phyloP scores from a whole-genome alignment of 1,140 invertebrate genomes.

The Pseudomyrmex cubaensis region DNA sequence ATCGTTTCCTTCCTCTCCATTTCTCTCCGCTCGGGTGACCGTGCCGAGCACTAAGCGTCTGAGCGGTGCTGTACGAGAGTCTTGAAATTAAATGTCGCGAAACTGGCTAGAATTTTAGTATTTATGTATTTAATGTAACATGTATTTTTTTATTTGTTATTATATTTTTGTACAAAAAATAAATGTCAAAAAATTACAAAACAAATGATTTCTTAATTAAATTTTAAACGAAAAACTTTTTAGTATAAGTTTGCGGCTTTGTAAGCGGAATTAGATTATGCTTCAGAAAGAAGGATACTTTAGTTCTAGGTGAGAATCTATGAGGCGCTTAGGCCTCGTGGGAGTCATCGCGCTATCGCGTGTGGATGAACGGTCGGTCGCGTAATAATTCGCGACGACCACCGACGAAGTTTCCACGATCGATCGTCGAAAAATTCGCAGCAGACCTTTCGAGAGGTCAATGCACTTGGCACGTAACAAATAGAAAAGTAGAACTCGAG shows the following conservation, averaged over 20 bases:
- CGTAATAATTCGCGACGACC: slow-evolving; percentile 70
- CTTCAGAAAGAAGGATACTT: slow-evolving; percentile 6
- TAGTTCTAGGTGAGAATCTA: slow-evolving; percentile 30
- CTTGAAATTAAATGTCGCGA: background rate
- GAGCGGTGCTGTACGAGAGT: slow-evolving; percentile 24
- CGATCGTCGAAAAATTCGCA: slow-evolving; percentile 71
- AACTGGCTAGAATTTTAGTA: background rate
- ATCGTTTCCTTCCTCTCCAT: slow-evolving; percentile 60
- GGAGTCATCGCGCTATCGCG: slow-evolving; percentile 62
- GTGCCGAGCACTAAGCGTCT: slow-evolving; percentile 41
- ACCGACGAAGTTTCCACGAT: slow-evolving; percentile 71
- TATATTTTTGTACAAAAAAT: background rate
- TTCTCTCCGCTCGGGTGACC: slow-evolving; percentile 53
- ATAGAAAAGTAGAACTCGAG: no score
- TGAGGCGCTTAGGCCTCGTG: slow-evolving; percentile 41
- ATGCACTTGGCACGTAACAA: slow-evolving; percentile 20
- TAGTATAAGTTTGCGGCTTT: background rate
- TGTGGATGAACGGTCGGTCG: slow-evolving; percentile 60
- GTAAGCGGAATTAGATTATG: background rate
- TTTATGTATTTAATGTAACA: background rate
- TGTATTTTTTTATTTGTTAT: background rate
- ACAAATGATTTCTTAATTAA: background rate
- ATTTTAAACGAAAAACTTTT: background rate
- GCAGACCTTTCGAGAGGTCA: slow-evolving; percentile 44
- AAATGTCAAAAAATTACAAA: background rate